A percentile compares a stretch with the other conserved stretches of the same genome.
Conservation (phyloP, 2,113 vertebrate species). For the Scophthalmus maximus region DNA sequence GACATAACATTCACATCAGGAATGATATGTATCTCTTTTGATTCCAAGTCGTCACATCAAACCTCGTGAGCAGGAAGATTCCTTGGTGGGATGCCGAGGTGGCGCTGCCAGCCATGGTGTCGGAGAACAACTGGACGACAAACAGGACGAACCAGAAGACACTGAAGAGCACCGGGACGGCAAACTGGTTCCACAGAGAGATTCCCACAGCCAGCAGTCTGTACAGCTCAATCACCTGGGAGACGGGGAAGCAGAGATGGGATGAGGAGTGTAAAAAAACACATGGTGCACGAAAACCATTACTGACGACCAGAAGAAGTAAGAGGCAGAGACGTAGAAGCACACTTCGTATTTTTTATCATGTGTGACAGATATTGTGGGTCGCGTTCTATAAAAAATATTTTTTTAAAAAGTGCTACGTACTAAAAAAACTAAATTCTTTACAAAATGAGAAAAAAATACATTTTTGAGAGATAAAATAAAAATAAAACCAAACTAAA, state of each 20-base stretch:
- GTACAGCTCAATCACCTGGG: constrained; percentile 83
- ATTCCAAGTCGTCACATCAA: background rate
- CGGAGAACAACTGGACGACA: constrained; percentile 80
- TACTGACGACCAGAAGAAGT: no score
- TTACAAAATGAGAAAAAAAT: no score
- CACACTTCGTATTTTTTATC: no score
- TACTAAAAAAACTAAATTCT: no score
- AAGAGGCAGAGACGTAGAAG: no score
- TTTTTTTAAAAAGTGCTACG: no score
- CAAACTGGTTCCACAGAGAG: constrained; percentile 88
- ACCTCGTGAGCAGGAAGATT: constrained; percentile 87
- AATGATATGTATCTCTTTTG: background rate
- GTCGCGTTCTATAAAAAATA: no score
- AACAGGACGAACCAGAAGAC: constrained; percentile 89
- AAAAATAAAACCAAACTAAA: background rate
- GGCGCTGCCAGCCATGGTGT: constrained; percentile 62
- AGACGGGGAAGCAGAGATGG: background rate
- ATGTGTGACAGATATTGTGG: no score
- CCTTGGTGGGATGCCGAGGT: constrained; percentile 78
- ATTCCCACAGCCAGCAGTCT: constrained; percentile 82
- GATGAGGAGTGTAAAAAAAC: background rate
- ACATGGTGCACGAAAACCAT: background rate
- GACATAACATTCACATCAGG: background rate
- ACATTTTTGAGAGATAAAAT: background rate
- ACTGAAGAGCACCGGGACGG: constrained; percentile 86